Conservation (phyloP, 2,888 invertebrate genomes). For the Spodoptera picta region DNA sequence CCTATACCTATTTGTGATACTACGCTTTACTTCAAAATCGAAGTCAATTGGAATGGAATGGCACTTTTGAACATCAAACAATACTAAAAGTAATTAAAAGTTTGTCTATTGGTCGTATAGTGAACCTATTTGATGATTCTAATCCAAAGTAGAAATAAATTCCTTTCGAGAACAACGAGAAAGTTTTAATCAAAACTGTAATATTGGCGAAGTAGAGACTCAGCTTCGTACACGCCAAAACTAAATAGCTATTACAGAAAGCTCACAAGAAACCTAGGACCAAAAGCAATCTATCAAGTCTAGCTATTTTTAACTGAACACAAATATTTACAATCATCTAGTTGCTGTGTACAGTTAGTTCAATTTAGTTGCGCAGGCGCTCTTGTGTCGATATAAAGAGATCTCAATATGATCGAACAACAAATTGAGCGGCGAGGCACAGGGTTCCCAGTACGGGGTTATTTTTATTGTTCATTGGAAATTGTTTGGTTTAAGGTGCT, state of each 20-base stretch:
- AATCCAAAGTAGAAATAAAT: no score
- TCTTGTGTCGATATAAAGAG: constrained; percentile 66
- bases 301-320: constrained; percentile 45
- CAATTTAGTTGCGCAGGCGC: constrained; percentile 70
- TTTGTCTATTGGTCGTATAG: no score
- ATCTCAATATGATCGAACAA: constrained; percentile 76
- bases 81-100: no score
- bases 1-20: no score
- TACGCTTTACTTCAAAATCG: no score
- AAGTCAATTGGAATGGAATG: no score
- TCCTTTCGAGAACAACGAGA: no score
- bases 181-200: no score
- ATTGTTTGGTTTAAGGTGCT: constrained; percentile 51
- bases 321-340: constrained; percentile 56
- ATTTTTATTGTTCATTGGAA: constrained; percentile 50
- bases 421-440: constrained; percentile 68
- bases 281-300: constrained; percentile 35
- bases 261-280: constrained; percentile 3
- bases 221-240: no score
- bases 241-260: constrained; percentile 5
- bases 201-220: no score
- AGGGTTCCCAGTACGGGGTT: constrained; percentile 44
- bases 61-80: not conserved
- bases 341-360: constrained; percentile 73
- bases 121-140: no score